phyloP scores from a whole-genome alignment of 2,797 vertebrate species.

The Sebastes cheni region DNA sequence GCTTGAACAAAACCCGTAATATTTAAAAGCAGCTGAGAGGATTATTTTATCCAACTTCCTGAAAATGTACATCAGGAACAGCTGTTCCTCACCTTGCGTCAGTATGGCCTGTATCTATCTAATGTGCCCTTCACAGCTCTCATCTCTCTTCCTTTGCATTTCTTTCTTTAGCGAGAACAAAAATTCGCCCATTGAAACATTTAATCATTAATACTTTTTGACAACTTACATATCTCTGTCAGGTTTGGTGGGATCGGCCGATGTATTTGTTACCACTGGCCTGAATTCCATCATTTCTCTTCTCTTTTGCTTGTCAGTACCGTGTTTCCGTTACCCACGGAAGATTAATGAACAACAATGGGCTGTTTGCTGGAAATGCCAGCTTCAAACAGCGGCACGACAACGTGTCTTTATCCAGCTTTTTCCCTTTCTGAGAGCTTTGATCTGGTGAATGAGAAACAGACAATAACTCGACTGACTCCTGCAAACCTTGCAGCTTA shows the following conservation, averaged over 20 bases:
- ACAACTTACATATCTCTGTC: background rate
- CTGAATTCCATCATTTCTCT: background rate
- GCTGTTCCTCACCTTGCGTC: background rate
- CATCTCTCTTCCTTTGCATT: background rate
- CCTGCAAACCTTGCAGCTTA: background rate
- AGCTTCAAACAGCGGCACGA: constrained; percentile 9
- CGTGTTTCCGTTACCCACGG: background rate
- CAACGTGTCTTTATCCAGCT: constrained; percentile 3
- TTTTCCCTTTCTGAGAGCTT: constrained; percentile 17
- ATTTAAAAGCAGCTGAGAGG: constrained; percentile 8
- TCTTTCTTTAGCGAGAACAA: background rate
- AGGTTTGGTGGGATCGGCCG: background rate
- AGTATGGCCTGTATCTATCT: background rate
- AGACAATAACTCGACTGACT: background rate
- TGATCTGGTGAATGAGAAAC: constrained; percentile 23
- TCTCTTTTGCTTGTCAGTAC: background rate
- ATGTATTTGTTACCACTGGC: constrained; percentile 1
- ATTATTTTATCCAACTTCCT: background rate
- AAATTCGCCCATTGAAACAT: background rate
- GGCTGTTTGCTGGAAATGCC: background rate
- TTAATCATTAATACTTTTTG: background rate
- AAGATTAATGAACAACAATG: constrained; percentile 16
- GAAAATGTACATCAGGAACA: background rate
- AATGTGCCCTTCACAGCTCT: background rate
- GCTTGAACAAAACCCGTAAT: background rate